A percentile compares a stretch with the other conserved stretches of the same genome.
Evolutionary conservation across 2,888 invertebrate species (phyloP).

Genomic region (Nudaria mundana): DNA sequence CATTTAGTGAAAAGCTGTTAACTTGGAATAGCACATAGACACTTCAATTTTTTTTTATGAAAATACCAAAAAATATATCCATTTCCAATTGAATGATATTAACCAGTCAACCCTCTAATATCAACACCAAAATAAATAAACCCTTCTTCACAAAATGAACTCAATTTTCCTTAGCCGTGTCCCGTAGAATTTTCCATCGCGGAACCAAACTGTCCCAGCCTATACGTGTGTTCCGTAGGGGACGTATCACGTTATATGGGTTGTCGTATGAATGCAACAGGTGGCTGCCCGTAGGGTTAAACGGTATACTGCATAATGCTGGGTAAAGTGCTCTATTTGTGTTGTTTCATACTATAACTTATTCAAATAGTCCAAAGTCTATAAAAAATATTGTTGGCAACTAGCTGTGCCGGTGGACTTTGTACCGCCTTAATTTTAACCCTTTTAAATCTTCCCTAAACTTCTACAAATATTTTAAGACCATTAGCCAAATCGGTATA

Average conservation of each 20-base stretch:
- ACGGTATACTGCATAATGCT: slow-evolving; percentile 41
- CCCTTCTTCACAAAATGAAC: slow-evolving; percentile 62
- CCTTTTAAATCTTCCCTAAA: too few species aligned
- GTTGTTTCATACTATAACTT: not conserved
- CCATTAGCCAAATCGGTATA: too few species aligned
- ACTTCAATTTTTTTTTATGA: too few species aligned
- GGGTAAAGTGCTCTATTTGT: slow-evolving; percentile 45
- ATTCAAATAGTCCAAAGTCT: too few species aligned
- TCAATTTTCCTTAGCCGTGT: slow-evolving; percentile 63
- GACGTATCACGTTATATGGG: slow-evolving; percentile 42
- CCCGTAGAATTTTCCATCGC: slow-evolving; percentile 33
- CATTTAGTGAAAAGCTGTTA: too few species aligned
- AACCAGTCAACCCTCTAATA: slow-evolving; percentile 40
- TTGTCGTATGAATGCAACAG: slow-evolving; percentile 75
- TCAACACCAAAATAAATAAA: slow-evolving; percentile 56
- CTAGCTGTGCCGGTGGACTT: too few species aligned
- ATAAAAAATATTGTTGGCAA: too few species aligned
- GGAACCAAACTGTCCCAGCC: slow-evolving; percentile 30
- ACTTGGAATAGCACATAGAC: too few species aligned
- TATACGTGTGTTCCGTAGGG: slow-evolving; percentile 49
- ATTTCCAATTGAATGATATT: too few species aligned
- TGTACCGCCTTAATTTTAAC: too few species aligned
- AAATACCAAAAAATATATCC: slow-evolving; percentile 9
- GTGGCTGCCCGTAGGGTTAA: slow-evolving; percentile 79
- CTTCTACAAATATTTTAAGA: too few species aligned